Percentiles rank a stretch among this genome's conserved stretches.
Evolutionary conservation across 2,113 vertebrate genomes (phyloP).

Genomic region (Hippocampus abdominalis): DNA sequence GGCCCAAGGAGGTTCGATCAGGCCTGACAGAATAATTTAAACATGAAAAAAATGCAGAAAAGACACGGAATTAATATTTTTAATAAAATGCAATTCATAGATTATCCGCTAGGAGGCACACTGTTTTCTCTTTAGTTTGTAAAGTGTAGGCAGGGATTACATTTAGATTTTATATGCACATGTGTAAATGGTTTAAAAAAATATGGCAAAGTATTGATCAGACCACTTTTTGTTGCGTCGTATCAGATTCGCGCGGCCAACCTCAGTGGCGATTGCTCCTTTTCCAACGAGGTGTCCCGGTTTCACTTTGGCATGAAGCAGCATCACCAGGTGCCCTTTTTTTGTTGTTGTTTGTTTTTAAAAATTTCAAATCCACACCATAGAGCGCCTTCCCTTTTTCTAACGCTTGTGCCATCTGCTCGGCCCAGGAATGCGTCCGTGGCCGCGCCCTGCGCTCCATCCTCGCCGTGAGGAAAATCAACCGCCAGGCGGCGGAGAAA

Average conservation of each 20-base stretch:
- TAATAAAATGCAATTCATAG: no score
- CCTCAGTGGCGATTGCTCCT: constrained; percentile 92
- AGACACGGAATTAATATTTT: no score
- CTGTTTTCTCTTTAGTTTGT: no score
- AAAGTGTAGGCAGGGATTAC: no score
- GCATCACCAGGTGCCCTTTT: constrained; percentile 86
- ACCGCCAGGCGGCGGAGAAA: constrained; percentile 79
- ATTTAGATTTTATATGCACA: no score
- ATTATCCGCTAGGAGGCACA: no score
- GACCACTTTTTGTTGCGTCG: constrained; percentile 1
- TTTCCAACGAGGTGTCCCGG: constrained; percentile 81
- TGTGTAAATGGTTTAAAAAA: no score
- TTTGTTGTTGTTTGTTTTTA: no score
- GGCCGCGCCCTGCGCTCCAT: constrained; percentile 88
- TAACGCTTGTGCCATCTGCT: fast-evolving
- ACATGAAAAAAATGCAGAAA: no score
- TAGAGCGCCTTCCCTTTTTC: background rate
- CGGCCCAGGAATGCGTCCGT: constrained; percentile 82
- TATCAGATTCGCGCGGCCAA: constrained; percentile 91
- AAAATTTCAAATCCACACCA: background rate
- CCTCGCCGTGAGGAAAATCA: constrained; percentile 87
- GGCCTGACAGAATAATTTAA: no score
- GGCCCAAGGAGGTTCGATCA: no score
- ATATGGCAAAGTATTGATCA: background rate
- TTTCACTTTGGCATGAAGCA: constrained; percentile 87